Percentiles rank a stretch among this genome's conserved stretches.
phyloP scores from a whole-genome alignment of 2,113 vertebrate genomes.

The Seriola rivoliana region DNA sequence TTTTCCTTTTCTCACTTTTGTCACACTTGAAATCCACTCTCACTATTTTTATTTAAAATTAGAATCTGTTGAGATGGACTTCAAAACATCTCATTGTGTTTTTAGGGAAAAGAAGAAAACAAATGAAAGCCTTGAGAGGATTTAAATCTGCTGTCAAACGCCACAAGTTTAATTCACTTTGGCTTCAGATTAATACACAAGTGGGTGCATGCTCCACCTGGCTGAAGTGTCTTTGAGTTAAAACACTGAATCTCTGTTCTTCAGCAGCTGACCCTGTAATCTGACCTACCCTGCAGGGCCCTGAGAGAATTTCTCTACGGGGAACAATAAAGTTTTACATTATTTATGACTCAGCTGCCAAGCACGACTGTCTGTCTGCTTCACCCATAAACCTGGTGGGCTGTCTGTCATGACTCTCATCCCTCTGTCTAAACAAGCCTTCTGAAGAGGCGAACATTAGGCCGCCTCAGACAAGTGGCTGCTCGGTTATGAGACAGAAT shows the following conservation, averaged over 20 bases:
- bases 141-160: too few relatives aligned
- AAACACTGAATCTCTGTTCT: neutral
- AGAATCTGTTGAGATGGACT: too few relatives aligned
- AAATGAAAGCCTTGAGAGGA: too few relatives aligned
- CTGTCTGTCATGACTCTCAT: slow-evolving; percentile 1
- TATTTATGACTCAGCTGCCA: slow-evolving; percentile 22
- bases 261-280: neutral
- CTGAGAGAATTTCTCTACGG: neutral
- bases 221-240: slow-evolving; percentile 21
- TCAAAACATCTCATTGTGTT: too few relatives aligned
- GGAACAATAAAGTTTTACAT: slow-evolving; percentile 18
- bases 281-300: neutral
- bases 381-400: neutral
- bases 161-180: too few relatives aligned
- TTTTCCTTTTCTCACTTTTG: too few relatives aligned
- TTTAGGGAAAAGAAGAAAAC: too few relatives aligned
- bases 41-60: too few relatives aligned
- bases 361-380: neutral
- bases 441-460: neutral
- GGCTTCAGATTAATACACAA: too few relatives aligned
- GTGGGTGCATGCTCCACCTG: too few relatives aligned
- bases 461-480: neutral
- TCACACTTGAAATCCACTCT: too few relatives aligned
- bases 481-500: neutral
- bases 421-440: neutral